Evolutionary conservation across 2,888 invertebrate species (phyloP).

Genomic region (Gisinianus flammeolus): DNA sequence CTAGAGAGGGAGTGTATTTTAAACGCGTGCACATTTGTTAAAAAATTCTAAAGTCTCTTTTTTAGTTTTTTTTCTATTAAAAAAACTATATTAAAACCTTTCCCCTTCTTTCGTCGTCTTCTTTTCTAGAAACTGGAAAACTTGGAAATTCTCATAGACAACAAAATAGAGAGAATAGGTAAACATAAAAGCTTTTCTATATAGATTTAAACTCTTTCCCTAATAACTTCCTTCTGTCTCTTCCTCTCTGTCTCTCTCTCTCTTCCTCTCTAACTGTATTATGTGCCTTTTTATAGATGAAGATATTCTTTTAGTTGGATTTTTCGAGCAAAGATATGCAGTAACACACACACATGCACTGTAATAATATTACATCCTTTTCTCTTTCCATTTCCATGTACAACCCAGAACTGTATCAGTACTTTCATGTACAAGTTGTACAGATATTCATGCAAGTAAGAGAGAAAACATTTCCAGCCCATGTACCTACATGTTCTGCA

Average conservation of each 20-base stretch:
- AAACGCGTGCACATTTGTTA: conserved; percentile 1
- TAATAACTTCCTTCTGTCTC: conserved; percentile 8
- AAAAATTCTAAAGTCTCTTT: not conserved
- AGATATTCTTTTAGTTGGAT: no score
- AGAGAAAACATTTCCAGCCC: no score
- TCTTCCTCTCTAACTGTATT: not conserved
- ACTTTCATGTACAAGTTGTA: no score
- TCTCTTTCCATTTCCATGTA: no score
- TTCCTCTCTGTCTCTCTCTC: no score
- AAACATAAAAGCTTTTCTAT: conserved; percentile 7
- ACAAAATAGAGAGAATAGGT: not conserved
- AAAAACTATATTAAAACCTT: not conserved
- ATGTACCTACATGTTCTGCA: no score
- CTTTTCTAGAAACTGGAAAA: not conserved
- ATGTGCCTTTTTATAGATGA: not conserved
- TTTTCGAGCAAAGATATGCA: no score
- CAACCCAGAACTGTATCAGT: no score
- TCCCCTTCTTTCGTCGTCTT: conserved; percentile 13
- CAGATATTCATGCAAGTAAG: no score
- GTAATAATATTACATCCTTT: no score
- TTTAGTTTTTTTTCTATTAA: not conserved
- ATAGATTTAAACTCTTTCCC: conserved; percentile 12
- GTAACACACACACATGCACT: no score
- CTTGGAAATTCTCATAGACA: not conserved
- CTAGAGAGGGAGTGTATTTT: not conserved